A percentile compares a stretch with the other conserved stretches of the same genome.
phyloP scores from a whole-genome alignment of 1,140 invertebrate genomes.

The Samia ricini region DNA sequence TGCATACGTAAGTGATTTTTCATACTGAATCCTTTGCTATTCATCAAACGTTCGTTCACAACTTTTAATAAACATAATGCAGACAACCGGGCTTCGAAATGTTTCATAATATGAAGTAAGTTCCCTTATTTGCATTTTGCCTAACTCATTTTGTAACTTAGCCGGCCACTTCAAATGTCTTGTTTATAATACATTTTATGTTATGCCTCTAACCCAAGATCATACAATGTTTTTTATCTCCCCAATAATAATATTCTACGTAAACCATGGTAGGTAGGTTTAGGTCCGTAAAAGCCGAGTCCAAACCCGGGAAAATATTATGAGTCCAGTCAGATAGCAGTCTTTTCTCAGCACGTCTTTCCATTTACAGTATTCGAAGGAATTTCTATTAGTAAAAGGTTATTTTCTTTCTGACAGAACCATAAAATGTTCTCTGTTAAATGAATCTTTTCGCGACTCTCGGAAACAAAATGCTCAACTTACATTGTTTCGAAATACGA shows the following conservation, averaged over 20 bases:
- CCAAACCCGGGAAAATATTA: slow-evolving; percentile 57
- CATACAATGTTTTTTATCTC: not conserved
- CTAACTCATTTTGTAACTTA: slow-evolving; percentile 1
- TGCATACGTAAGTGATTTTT: too few species aligned
- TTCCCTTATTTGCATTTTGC: slow-evolving; percentile 4
- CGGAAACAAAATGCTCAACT: slow-evolving; percentile 58
- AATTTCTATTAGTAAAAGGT: slow-evolving; percentile 71
- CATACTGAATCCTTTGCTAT: too few species aligned
- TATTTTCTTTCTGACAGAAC: slow-evolving; percentile 61
- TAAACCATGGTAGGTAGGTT: slow-evolving; percentile 26
- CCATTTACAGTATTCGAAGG: slow-evolving; percentile 70
- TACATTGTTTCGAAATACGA: slow-evolving; percentile 51
- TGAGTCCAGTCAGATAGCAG: slow-evolving; percentile 39
- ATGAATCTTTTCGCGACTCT: slow-evolving; percentile 60
- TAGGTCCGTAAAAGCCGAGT: slow-evolving; percentile 59
- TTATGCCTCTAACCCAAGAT: slow-evolving; percentile 5
- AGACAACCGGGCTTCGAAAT: not conserved
- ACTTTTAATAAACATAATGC: not conserved
- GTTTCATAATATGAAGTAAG: slow-evolving; percentile 2
- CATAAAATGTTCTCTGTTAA: slow-evolving; percentile 68
- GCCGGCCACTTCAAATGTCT: not conserved
- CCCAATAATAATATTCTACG: slow-evolving; percentile 17
- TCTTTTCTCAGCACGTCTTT: slow-evolving; percentile 60
- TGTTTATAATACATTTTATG: slow-evolving; percentile 7
- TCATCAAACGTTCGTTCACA: not conserved